Evolutionary conservation across 2,113 vertebrate species (phyloP).

Genomic region (Thinocorus orbignyianus): DNA sequence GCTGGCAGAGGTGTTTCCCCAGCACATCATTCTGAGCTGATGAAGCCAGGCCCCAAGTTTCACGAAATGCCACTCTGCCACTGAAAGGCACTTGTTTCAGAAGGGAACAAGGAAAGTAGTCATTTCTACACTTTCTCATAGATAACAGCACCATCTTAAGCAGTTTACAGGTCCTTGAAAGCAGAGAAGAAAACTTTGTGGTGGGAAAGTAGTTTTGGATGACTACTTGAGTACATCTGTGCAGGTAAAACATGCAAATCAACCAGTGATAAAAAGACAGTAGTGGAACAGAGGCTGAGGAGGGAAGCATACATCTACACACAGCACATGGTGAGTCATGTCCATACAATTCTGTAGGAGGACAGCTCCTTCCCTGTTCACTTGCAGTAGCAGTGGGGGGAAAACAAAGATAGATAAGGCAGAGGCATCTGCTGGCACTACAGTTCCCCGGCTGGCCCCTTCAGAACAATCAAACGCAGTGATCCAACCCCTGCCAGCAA

Average conservation of each 20-base stretch:
- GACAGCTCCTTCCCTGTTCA: neutral
- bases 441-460: neutral
- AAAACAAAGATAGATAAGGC: neutral
- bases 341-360: neutral
- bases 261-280: neutral
- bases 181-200: neutral
- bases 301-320: neutral
- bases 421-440: neutral
- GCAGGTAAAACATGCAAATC: neutral
- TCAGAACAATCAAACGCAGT: neutral
- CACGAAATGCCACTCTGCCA: neutral
- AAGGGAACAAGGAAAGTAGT: neutral
- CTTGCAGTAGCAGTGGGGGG: neutral
- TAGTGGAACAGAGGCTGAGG: neutral
- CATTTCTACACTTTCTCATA: neutral
- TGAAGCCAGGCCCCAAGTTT: neutral
- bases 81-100: neutral
- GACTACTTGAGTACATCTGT: neutral
- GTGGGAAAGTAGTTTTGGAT: neutral
- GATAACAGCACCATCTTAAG: neutral
- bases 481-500: neutral
- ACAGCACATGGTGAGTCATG: neutral
- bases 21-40: neutral
- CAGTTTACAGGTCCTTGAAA: neutral
- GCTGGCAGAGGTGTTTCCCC: neutral